Base-by-base conservation (phyloP, 2,113 vertebrate genomes). In the Alligator mississippiensis region DNA sequence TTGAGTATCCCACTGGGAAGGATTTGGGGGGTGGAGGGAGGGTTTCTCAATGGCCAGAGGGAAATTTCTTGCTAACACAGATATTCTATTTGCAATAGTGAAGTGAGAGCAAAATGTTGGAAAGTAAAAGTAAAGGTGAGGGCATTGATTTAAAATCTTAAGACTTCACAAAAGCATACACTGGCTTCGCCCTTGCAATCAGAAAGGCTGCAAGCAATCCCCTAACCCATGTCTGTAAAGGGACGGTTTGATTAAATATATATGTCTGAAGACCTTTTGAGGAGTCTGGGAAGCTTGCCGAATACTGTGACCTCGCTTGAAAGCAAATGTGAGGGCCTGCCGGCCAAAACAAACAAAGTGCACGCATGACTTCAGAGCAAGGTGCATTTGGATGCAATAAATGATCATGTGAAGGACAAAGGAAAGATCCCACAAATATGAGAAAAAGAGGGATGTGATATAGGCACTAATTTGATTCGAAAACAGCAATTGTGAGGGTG, bases 231-330 rank as follows among this genome's bases (percentile, higher is more conserved):
- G 12, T 85, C 75, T 72, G 85, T 85, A 62, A 85, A 18, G 92
- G 89, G 94, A 94, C 95, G 88, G 4, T 82, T 77, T 86, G 95
- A 93, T 96, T 81, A 94, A 94, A 78, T 94, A 79, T 47, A 89
- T 90, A 30, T 60, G 34, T 93, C 60, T 88, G 90, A 92, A 94
- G 94, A 62, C 76, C 88, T 94, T 93, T 76, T 93, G 90, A 94
- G 89, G 94, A 89, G 93, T 95, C 95, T 70, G 95, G 93, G 96
- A 94, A 89, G 85, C 94, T 95, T 85, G 76, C 78, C 85, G 96
- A 85, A 95, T 85, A 60, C 24, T 57, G 61, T 95, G 94, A 95
- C 93, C 94, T 96, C 78, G 1, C 84, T 82, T 80, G 94, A 90
- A 92, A 93, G 86, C 84, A 61, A 25, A 14, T 1, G 5, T 82